Percentiles rank a stretch among this genome's conserved stretches.
Evolutionary conservation across 1,140 invertebrate genomes (phyloP).

Genomic region (Camponotus vicinus): DNA sequence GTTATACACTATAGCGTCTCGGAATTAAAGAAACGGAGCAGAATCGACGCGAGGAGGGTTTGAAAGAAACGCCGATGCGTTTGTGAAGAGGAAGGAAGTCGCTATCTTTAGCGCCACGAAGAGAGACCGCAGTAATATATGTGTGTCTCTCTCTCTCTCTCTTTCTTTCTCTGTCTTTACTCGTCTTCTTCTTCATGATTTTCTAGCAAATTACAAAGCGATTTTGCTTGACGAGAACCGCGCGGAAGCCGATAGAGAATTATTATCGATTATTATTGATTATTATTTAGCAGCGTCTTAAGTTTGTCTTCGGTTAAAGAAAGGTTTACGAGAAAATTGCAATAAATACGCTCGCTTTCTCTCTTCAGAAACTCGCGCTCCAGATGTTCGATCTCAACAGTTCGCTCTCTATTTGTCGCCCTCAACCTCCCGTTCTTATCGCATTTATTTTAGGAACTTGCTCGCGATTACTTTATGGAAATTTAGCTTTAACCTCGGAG

Average conservation of each 20-base stretch:
- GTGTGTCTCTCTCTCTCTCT: slow-evolving; percentile 50
- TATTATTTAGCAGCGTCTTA: background rate
- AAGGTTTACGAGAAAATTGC: background rate
- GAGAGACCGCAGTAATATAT: slow-evolving; percentile 52
- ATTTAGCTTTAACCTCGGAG: slow-evolving; percentile 20
- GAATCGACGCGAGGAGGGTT: slow-evolving; percentile 72
- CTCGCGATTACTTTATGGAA: background rate
- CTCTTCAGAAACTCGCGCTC: background rate
- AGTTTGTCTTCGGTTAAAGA: background rate
- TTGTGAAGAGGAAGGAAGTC: slow-evolving; percentile 80
- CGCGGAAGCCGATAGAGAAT: background rate
- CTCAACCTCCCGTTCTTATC: slow-evolving; percentile 25
- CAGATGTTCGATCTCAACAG: slow-evolving; percentile 35
- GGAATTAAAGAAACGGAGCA: slow-evolving; percentile 62
- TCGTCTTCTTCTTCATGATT: slow-evolving; percentile 3
- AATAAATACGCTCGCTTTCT: background rate
- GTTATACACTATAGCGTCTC: background rate
- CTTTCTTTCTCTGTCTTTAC: slow-evolving; percentile 46
- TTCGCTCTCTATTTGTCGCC: slow-evolving; percentile 14
- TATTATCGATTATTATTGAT: background rate
- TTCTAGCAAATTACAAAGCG: slow-evolving; percentile 16
- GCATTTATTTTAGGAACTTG: slow-evolving; percentile 42
- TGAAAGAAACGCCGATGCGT: slow-evolving; percentile 73
- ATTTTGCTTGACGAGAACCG: background rate
- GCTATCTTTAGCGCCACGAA: slow-evolving; percentile 80